phyloP scores from a whole-genome alignment of 1,140 invertebrate species.

The Probaryconus sp. region DNA sequence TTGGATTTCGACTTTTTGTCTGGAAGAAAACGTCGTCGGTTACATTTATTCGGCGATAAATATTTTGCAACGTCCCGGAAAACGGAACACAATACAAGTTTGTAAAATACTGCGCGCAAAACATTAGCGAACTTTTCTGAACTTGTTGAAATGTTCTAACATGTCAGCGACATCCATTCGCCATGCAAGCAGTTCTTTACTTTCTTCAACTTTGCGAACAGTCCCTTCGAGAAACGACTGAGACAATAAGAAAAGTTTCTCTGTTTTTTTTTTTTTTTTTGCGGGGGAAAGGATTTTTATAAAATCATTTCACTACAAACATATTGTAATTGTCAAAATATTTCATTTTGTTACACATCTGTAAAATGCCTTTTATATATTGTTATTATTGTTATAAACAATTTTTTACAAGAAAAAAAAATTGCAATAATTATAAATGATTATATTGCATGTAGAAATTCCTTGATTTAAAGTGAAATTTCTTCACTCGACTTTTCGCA shows the following conservation, averaged over 20 bases:
- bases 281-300: too few relatives aligned
- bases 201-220: constrained; percentile 24
- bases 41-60: constrained; percentile 19
- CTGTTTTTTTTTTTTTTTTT: too few relatives aligned
- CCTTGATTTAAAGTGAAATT: too few relatives aligned
- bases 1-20: constrained; percentile 13
- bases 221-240: constrained; percentile 9
- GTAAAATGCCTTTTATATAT: too few relatives aligned
- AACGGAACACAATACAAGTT: constrained; percentile 40
- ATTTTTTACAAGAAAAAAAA: too few relatives aligned
- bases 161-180: constrained; percentile 25
- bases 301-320: too few relatives aligned
- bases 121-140: constrained; percentile 25
- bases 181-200: constrained; percentile 33
- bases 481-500: too few relatives aligned
- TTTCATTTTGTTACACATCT: too few relatives aligned
- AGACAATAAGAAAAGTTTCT: constrained; percentile 24
- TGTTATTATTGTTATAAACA: too few relatives aligned
- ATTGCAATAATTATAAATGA: too few relatives aligned
- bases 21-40: background rate
- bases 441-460: too few relatives aligned
- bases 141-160: constrained; percentile 33
- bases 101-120: constrained; percentile 35
- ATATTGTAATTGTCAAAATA: too few relatives aligned
- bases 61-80: constrained; percentile 22